Conservation (phyloP, 1,140 invertebrate genomes). For the Lamellibrachia luymesi region DNA sequence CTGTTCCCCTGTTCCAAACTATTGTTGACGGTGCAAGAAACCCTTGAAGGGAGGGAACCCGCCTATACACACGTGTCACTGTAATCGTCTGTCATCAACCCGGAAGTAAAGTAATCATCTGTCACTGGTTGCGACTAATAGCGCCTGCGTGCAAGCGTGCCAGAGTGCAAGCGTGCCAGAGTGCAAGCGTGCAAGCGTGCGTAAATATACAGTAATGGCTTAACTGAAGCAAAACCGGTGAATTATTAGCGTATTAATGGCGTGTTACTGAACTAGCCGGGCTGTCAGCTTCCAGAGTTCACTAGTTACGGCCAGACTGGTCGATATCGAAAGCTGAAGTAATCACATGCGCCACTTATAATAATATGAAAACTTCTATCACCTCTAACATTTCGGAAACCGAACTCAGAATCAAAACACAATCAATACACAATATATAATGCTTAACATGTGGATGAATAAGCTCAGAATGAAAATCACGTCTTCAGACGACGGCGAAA, state of each 20-base stretch:
- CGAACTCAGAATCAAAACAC: no score
- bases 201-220: background rate
- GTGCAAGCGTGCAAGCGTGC: background rate
- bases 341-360: no score
- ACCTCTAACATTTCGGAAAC: no score
- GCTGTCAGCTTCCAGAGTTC: background rate
- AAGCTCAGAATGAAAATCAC: no score
- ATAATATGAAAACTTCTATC: no score
- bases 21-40: background rate
- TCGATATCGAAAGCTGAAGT: background rate
- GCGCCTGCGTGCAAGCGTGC: no score
- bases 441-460: no score
- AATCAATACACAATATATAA: no score
- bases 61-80: background rate
- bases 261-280: background rate
- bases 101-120: background rate
- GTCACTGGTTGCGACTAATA: background rate
- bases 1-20: background rate
- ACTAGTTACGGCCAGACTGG: background rate
- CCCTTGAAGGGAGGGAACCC: background rate
- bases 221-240: background rate
- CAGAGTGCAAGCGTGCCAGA: background rate
- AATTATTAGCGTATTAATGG: background rate
- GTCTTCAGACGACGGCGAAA: no score
- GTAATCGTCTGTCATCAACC: background rate